Percentiles rank a stretch among this genome's conserved stretches.
Conservation (phyloP, 2,113 vertebrate genomes). For the Eudorcas thomsonii region DNA sequence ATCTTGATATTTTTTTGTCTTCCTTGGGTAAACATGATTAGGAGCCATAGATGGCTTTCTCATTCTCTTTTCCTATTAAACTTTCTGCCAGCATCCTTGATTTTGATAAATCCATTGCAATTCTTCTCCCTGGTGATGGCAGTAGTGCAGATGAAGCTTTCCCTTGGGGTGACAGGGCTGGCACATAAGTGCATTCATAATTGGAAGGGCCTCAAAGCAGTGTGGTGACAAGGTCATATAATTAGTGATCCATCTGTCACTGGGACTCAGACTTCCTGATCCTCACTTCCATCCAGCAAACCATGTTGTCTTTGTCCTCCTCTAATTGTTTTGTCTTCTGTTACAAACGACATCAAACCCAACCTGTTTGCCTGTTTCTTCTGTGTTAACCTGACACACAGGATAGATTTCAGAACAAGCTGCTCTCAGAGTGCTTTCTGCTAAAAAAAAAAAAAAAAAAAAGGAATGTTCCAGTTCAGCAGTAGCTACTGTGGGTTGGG, state of each 20-base stretch:
- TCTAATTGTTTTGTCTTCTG: neutral
- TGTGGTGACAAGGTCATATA: neutral
- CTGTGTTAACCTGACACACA: neutral
- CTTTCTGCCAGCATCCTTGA: neutral
- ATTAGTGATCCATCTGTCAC: neutral
- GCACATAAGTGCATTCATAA: neutral
- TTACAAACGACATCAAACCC: neutral
- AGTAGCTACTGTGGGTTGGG: rapidly evolving
- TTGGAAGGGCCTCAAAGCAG: neutral
- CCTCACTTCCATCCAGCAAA: neutral
- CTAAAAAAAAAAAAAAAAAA: neutral
- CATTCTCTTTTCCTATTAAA: neutral
- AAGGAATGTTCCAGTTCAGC: neutral
- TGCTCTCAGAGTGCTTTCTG: neutral
- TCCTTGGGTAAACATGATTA: neutral
- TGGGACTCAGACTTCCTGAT: neutral
- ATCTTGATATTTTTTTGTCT: neutral
- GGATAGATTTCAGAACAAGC: neutral
- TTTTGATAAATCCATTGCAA: neutral
- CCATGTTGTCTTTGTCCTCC: neutral
- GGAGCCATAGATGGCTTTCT: neutral
- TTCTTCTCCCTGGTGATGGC: neutral
- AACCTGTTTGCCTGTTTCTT: neutral
- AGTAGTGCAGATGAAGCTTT: neutral
- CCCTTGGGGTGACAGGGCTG: neutral